Evolutionary conservation across 1,140 invertebrate species (phyloP).

Genomic region (Aphaenogaster rudis): DNA sequence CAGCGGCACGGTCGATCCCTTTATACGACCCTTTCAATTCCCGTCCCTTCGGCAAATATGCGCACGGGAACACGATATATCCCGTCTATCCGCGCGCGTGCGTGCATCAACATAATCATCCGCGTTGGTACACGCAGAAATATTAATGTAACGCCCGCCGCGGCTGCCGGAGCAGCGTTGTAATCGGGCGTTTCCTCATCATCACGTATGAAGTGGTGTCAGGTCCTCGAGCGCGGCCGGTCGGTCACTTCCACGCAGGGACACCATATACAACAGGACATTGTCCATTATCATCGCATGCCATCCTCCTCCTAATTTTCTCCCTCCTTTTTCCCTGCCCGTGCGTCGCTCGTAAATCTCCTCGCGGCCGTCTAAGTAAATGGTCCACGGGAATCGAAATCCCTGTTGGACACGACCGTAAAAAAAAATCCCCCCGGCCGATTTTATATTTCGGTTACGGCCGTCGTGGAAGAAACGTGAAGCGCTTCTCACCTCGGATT

Average conservation of each 20-base stretch:
- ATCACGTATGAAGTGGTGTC: slow-evolving; percentile 81
- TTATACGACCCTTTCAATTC: slow-evolving; percentile 39
- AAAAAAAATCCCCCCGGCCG: background rate
- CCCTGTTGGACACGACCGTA: background rate
- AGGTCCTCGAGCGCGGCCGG: slow-evolving; percentile 76
- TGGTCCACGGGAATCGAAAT: slow-evolving; percentile 26
- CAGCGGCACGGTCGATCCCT: slow-evolving; percentile 26
- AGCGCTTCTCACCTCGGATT: background rate
- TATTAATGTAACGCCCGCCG: slow-evolving; percentile 61
- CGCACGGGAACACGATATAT: slow-evolving; percentile 58
- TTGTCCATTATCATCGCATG: slow-evolving; percentile 83
- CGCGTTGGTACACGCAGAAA: slow-evolving; percentile 72
- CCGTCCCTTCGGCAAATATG: slow-evolving; percentile 49
- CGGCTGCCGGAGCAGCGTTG: slow-evolving; percentile 69
- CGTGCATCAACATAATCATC: slow-evolving; percentile 68
- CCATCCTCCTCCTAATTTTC: slow-evolving; percentile 60
- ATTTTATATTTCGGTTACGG: slow-evolving; percentile 10
- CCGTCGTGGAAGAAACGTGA: background rate
- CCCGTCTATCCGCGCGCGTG: slow-evolving; percentile 27
- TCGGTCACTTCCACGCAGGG: slow-evolving; percentile 77
- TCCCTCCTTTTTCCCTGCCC: slow-evolving; percentile 40
- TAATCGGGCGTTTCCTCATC: slow-evolving; percentile 86
- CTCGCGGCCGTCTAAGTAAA: slow-evolving; percentile 41
- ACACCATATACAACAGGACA: slow-evolving; percentile 81
- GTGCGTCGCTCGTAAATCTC: slow-evolving; percentile 29